These are phyloP conservation scores for Theodoxus fluviatilis DNA, from an alignment of 2,888 invertebrate species.

Conservation along the genomic window DNA sequence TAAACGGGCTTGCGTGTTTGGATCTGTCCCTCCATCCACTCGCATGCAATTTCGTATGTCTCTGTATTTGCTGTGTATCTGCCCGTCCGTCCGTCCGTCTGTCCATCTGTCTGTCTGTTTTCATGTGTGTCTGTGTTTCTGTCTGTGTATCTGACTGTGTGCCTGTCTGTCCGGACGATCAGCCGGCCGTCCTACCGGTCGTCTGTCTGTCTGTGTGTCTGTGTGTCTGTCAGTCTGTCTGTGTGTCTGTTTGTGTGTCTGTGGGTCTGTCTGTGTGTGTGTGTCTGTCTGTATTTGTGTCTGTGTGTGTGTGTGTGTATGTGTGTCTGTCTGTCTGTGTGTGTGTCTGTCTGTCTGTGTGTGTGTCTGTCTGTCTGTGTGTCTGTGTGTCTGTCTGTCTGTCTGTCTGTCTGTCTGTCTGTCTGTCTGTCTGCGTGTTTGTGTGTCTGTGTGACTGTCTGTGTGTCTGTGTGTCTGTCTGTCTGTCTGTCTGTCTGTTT, in stretches of 20 bases:
- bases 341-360: background rate
- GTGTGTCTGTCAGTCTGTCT: background rate
- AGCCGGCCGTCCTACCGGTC: too few species aligned
- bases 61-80: too few species aligned
- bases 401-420: background rate
- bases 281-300: background rate
- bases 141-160: too few species aligned
- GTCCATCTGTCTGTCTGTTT: too few species aligned
- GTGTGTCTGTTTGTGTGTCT: background rate
- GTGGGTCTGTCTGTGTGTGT: background rate
- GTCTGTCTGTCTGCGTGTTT: background rate
- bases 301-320: background rate
- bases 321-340: background rate
- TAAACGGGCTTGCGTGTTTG: too few species aligned
- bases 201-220: background rate
- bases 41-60: too few species aligned
- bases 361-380: background rate
- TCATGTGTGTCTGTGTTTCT: too few species aligned
- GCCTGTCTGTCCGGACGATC: too few species aligned
- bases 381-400: background rate
- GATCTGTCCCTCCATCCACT: too few species aligned
- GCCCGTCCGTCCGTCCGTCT: too few species aligned
- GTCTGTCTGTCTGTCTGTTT: slow-evolving; percentile 21
- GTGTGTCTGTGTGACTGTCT: slow-evolving; percentile 6
- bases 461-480: slow-evolving; percentile 17